phyloP scores from a whole-genome alignment of 2,113 vertebrate species.

The Halcyon senegalensis region DNA sequence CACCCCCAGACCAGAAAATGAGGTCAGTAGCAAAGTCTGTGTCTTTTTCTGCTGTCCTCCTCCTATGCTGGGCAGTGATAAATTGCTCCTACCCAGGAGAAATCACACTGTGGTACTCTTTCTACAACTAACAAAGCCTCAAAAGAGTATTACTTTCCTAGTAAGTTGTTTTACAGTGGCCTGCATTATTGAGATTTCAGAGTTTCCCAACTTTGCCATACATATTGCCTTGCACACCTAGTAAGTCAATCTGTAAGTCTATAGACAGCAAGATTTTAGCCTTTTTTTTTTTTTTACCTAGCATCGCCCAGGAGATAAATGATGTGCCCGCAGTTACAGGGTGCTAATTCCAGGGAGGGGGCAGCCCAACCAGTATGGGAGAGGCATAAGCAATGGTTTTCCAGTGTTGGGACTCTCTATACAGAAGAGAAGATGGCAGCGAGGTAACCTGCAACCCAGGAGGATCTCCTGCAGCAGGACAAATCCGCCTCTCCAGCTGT shows the following conservation, averaged over 20 bases:
- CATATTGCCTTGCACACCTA: background rate
- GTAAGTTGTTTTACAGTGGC: background rate
- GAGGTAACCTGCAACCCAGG: background rate
- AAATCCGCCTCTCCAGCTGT: background rate
- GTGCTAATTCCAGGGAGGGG: background rate
- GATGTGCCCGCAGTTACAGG: background rate
- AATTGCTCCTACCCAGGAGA: background rate
- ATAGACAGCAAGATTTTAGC: background rate
- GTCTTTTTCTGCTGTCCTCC: background rate
- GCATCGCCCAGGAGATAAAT: background rate
- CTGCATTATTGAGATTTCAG: background rate
- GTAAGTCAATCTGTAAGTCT: background rate
- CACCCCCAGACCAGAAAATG: background rate
- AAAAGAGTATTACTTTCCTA: background rate
- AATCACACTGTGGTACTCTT: background rate
- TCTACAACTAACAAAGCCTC: background rate
- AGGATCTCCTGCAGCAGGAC: background rate
- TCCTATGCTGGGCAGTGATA: background rate
- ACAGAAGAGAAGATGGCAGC: background rate
- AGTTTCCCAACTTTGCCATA: background rate
- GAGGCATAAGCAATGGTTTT: background rate
- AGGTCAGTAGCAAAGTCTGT: background rate
- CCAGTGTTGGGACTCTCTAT: background rate
- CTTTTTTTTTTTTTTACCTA: background rate
- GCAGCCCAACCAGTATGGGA: background rate